Conservation (phyloP, 2,113 vertebrate genomes). For the Cheirogaleus medius region DNA sequence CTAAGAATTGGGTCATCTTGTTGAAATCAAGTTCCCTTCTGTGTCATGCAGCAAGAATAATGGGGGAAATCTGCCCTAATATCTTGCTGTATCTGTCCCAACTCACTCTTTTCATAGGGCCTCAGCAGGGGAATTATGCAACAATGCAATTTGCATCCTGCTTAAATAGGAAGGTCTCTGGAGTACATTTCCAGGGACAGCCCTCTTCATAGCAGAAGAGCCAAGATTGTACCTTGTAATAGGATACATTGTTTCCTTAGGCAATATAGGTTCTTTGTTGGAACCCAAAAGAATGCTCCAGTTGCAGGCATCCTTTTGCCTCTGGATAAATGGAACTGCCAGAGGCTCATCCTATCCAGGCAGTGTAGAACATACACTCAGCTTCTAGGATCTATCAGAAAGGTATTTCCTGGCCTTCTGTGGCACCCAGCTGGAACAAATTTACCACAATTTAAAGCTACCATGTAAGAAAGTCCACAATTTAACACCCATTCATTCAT, state of each 20-base stretch:
- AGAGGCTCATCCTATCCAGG: not conserved
- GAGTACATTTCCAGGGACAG: not conserved
- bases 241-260: not conserved
- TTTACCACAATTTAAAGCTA: not conserved
- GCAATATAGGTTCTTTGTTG: not conserved
- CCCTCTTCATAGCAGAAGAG: not conserved
- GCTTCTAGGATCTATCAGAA: not conserved
- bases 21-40: constrained; percentile 2
- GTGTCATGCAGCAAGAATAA: not conserved
- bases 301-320: not conserved
- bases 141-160: not conserved
- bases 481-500: not conserved
- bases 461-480: not conserved
- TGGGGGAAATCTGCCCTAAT: not conserved
- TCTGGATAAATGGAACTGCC: not conserved
- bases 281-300: not conserved
- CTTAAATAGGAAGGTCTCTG: not conserved
- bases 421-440: not conserved
- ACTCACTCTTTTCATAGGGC: not conserved
- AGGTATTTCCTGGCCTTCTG: not conserved
- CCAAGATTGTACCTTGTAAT: not conserved
- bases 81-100: not conserved
- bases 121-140: not conserved
- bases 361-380: not conserved
- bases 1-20: constrained; percentile 32